Base-by-base conservation (phyloP, 2,797 vertebrate species). In the Pangasius larnaudii region DNA sequence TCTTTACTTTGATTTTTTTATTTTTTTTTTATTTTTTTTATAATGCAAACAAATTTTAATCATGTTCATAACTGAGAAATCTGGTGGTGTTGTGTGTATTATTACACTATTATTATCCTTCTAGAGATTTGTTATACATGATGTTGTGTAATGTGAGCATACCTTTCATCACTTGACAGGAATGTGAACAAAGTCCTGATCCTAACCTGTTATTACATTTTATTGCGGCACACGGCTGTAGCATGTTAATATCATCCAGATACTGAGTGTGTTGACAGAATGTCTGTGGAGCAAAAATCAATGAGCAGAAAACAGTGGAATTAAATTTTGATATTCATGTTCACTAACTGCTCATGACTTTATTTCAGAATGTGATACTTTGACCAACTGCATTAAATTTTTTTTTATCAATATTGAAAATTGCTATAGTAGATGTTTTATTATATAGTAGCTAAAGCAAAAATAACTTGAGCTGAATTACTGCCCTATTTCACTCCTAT, bases 221-320 rank as follows among this genome's bases (percentile, higher is more conserved):
- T 81, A 59, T 42, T 42, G 56, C 7, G 2, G 22, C 22, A 39
- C 79, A 61, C 4, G 14, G n/a, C 49, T 78, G 75, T 51, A 51
- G 74, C 56, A 24, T 80, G 78, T 59, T 80, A 80, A 39, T 80
- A 39, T 80, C 56, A 8, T 82, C 36, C 39, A 81, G 78, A 46
- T 63, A 42, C 56, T 9, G 22, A 42, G 56, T 59, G 78, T 36
- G 53, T 58, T 22, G 3, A 9, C 18, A 10, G 53, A 39, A 58
- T 33, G 10, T 49, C 49, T 27, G 9, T 79, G 77, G 53, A 33
- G 33, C 58, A 5, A 56, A 30, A 18, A 3, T 51, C 13, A 51
- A 2, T 51, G 42, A 39, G 24, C 74, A 77, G 42, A 75, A 75
- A 75, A 49, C 46, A 16, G 27, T 51, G 24, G 10, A 14, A n/a